phyloP scores from a whole-genome alignment of 2,113 vertebrate genomes.

The Serinus canaria region DNA sequence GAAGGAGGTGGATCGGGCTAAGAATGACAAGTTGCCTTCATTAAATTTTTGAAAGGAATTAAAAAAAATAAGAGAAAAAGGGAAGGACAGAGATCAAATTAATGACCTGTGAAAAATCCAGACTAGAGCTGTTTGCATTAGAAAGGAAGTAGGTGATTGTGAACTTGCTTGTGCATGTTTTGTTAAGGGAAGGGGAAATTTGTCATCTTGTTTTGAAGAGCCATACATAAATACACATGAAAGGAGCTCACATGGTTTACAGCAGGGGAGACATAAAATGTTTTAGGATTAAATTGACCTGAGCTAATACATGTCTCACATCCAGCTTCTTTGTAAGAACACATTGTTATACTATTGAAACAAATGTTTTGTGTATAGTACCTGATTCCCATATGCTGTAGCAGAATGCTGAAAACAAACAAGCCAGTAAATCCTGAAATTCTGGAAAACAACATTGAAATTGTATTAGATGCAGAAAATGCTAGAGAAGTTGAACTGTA shows the following conservation, averaged over 20 bases:
- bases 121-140: conserved; percentile 51
- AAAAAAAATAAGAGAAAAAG: neutral
- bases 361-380: conserved; percentile 7
- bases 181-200: conserved; percentile 58
- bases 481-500: neutral
- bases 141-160: conserved; percentile 62
- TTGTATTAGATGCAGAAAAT: neutral
- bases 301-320: conserved; percentile 35
- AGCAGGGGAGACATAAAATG: conserved; percentile 42
- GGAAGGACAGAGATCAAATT: conserved; percentile 23
- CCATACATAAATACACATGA: conserved; percentile 44
- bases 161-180: conserved; percentile 50
- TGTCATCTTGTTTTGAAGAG: conserved; percentile 63
- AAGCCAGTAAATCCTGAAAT: neutral
- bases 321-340: conserved; percentile 55
- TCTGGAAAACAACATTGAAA: neutral
- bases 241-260: conserved; percentile 44
- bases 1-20: neutral
- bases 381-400: neutral
- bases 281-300: conserved; percentile 64
- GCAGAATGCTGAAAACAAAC: neutral
- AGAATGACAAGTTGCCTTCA: conserved; percentile 5
- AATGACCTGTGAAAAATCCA: conserved; percentile 67
- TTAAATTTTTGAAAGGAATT: neutral
- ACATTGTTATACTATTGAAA: conserved; percentile 12